These are phyloP conservation scores for Apamea epomidion DNA, from an alignment of 2,888 invertebrate species.

Conservation along the genomic window DNA sequence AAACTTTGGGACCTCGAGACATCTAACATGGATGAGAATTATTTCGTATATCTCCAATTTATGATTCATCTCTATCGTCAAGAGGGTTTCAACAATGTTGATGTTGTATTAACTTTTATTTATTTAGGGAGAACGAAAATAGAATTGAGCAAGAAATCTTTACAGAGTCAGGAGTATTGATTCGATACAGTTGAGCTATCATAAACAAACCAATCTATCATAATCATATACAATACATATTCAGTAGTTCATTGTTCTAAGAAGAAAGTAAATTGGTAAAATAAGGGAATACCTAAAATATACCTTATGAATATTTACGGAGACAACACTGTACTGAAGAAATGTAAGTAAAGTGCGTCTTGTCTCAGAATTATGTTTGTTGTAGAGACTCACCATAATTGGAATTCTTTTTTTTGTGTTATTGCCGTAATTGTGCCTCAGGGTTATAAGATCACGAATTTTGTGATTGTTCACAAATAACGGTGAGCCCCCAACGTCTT, in stretches of 20 bases:
- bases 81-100: conserved; percentile 9
- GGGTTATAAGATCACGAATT: conserved; percentile 23
- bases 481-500: conserved; percentile 2
- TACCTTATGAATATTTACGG: conserved; percentile 58
- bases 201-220: conserved; percentile 29
- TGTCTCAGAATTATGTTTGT: conserved; percentile 35
- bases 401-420: conserved; percentile 45
- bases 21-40: conserved; percentile 14
- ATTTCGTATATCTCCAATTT: conserved; percentile 11
- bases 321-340: conserved; percentile 28
- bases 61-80: conserved; percentile 22
- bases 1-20: conserved; percentile 11
- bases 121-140: neutral
- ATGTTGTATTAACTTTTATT: neutral
- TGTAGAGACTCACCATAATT: conserved; percentile 45
- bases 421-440: conserved; percentile 25
- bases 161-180: neutral
- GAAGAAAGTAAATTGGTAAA: conserved; percentile 33
- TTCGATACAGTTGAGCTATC: conserved; percentile 18
- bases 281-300: conserved; percentile 35
- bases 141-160: neutral
- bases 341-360: conserved; percentile 32
- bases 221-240: conserved; percentile 38
- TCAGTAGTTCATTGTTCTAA: conserved; percentile 22
- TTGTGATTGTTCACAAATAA: conserved; percentile 25